These are phyloP conservation scores for Chanos chanos DNA, from an alignment of 2,797 vertebrate species.

Conservation along the genomic window DNA sequence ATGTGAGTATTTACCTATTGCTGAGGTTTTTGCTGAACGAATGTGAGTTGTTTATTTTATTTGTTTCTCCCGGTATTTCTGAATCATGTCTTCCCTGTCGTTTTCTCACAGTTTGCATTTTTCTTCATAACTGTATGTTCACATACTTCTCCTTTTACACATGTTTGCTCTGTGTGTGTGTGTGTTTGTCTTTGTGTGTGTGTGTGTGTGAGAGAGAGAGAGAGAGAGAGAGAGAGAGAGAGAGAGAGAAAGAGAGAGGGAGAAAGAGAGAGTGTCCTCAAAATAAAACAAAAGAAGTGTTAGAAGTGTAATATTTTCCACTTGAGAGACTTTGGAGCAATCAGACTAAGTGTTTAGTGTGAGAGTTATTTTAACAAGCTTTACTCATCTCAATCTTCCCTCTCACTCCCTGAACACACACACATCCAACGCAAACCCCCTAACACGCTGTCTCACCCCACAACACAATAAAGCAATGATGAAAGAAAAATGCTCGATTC, in stretches of 20 bases:
- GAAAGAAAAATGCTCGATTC: conserved; percentile 82
- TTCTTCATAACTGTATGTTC: too few relatives aligned
- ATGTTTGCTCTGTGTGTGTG: too few relatives aligned
- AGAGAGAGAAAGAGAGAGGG: not conserved
- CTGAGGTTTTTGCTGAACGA: too few relatives aligned
- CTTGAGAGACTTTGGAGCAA: not conserved
- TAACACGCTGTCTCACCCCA: conserved; percentile 35
- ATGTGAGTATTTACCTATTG: too few relatives aligned
- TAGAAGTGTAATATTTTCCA: too few relatives aligned
- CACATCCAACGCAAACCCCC: conserved; percentile 18
- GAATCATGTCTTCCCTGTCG: too few relatives aligned
- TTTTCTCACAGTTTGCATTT: too few relatives aligned
- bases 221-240: not conserved
- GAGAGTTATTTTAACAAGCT: conserved; percentile 28
- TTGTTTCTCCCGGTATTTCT: too few relatives aligned
- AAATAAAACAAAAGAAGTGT: not conserved
- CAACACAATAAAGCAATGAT: conserved; percentile 76
- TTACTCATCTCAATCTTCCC: conserved; percentile 25
- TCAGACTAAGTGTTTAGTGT: conserved; percentile 18
- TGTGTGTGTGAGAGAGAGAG: too few relatives aligned
- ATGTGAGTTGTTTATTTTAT: too few relatives aligned
- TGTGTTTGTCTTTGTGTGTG: too few relatives aligned
- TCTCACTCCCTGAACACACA: conserved; percentile 13
- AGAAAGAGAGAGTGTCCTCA: not conserved
- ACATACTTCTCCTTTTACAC: too few relatives aligned